Percentiles rank a stretch among this genome's conserved stretches.
phyloP scores from a whole-genome alignment of 2,113 vertebrate genomes.

The Ptilorrhoa leucosticta region DNA sequence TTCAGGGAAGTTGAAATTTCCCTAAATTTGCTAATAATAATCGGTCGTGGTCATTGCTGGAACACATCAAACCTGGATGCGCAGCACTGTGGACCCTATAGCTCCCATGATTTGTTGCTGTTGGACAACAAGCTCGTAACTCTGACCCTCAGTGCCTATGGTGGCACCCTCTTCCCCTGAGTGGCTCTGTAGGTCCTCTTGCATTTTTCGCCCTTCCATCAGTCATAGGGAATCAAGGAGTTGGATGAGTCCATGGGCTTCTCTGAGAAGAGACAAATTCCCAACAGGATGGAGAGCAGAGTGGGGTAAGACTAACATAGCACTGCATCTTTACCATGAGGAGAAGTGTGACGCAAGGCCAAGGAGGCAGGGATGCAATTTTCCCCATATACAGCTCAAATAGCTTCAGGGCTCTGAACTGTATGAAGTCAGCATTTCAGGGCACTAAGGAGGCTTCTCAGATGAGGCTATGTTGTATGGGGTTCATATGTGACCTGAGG shows the following conservation, averaged over 20 bases:
- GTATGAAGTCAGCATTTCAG: background rate
- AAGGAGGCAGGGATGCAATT: background rate
- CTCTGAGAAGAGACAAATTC: background rate
- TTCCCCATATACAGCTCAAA: background rate
- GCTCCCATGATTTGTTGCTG: background rate
- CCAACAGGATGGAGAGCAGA: background rate
- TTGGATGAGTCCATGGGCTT: background rate
- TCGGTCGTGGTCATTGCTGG: background rate
- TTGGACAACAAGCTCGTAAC: background rate
- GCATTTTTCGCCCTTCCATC: background rate
- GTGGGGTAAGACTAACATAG: background rate
- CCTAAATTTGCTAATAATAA: background rate
- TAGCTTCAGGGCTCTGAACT: background rate
- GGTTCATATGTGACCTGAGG: too few relatives aligned
- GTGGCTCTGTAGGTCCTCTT: background rate
- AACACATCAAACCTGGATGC: background rate
- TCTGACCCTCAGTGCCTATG: background rate
- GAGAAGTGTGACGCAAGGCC: background rate
- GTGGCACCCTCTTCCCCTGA: background rate
- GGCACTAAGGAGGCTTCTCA: background rate
- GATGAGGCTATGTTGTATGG: background rate
- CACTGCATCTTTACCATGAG: background rate
- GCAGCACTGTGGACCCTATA: accelerated
- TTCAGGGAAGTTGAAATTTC: background rate
- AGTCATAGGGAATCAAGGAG: background rate